Conservation (phyloP, 2,888 invertebrate species). For the Mantis religiosa region DNA sequence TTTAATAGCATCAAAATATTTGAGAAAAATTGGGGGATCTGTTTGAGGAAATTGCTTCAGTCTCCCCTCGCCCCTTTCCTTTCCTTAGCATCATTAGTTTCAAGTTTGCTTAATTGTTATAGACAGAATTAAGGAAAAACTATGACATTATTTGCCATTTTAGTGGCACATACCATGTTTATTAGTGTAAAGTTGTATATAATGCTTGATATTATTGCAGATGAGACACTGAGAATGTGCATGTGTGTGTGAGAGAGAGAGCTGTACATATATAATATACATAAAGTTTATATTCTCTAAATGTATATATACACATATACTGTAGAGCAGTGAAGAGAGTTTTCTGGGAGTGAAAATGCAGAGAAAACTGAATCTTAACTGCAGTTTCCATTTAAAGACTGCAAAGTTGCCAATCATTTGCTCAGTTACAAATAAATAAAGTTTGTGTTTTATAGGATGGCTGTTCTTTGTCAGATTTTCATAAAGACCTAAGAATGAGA, state of each 20-base stretch:
- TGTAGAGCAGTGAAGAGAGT: neutral
- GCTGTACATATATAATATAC: constrained; percentile 1
- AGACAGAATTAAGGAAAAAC: neutral
- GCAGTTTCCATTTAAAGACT: neutral
- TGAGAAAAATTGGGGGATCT: neutral
- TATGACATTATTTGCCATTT: neutral
- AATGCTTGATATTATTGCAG: neutral
- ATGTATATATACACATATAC: neutral
- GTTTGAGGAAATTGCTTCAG: neutral
- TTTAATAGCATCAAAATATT: neutral
- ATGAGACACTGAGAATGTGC: neutral
- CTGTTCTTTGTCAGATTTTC: neutral
- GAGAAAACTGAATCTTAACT: neutral
- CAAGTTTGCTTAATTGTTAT: neutral
- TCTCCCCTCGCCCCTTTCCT: neutral
- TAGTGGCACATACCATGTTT: neutral
- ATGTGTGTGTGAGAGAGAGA: neutral
- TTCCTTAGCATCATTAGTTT: neutral
- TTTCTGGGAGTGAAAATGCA: neutral
- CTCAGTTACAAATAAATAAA: neutral
- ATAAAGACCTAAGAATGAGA: neutral
- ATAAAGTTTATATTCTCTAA: constrained; percentile 3
- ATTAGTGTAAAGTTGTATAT: constrained; percentile 6
- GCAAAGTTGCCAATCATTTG: constrained; percentile 5
- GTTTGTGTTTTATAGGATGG: neutral